Evolutionary conservation across 2,888 invertebrate species (phyloP).

Genomic region (Eubasilissa splendida): DNA sequence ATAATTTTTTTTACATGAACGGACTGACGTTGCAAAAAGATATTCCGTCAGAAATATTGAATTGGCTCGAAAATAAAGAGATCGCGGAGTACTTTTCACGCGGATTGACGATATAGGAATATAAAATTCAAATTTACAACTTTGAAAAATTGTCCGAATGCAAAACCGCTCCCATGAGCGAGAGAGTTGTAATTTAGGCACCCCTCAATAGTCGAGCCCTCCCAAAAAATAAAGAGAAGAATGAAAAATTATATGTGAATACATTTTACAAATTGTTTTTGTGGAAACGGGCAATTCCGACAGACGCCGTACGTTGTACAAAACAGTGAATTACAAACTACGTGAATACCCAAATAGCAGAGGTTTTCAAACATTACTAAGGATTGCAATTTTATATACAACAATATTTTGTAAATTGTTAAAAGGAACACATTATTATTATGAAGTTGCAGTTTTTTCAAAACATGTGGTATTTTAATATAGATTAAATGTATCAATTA

Average conservation of each 20-base stretch:
- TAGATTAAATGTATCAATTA: too few relatives aligned
- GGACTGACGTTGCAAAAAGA: too few relatives aligned
- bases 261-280: constrained; percentile 19
- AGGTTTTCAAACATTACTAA: too few relatives aligned
- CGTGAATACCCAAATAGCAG: not conserved
- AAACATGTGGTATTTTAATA: too few relatives aligned
- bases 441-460: too few relatives aligned
- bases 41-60: too few relatives aligned
- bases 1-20: too few relatives aligned
- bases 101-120: not conserved
- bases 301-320: not conserved
- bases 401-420: too few relatives aligned
- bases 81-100: not conserved
- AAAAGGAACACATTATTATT: too few relatives aligned
- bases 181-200: not conserved
- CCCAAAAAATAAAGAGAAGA: not conserved
- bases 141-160: not conserved
- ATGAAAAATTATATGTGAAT: constrained; percentile 2
- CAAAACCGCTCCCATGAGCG: not conserved
- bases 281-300: constrained; percentile 1
- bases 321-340: not conserved
- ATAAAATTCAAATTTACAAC: not conserved
- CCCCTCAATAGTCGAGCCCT: not conserved
- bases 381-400: too few relatives aligned
- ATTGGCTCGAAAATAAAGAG: not conserved